These are phyloP conservation scores for Valencia hispanica DNA, from an alignment of 2,797 vertebrate genomes.

Conservation along the genomic window DNA sequence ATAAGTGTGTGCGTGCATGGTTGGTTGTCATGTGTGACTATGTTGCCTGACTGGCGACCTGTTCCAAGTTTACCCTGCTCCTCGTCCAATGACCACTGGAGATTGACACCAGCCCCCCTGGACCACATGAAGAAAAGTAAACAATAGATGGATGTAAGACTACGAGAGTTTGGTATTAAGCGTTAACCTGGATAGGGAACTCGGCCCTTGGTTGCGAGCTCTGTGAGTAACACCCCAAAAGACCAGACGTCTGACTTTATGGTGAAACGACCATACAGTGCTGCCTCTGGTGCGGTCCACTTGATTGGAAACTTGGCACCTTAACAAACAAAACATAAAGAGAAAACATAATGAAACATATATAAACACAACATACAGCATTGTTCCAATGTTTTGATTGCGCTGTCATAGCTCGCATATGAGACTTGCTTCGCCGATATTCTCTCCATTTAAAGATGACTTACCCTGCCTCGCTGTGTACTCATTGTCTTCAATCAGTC, in stretches of 20 bases:
- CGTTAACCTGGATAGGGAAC: slow-evolving; percentile 93
- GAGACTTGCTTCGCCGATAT: neutral
- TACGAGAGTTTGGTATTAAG: neutral
- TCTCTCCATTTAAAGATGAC: slow-evolving; percentile 9
- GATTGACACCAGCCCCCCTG: neutral
- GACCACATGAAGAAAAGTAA: neutral
- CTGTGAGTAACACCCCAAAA: slow-evolving; percentile 93
- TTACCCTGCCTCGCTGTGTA: slow-evolving; percentile 96
- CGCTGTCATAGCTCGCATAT: too few species aligned
- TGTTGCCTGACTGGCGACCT: neutral
- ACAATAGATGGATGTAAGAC: neutral
- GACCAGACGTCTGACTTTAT: slow-evolving; percentile 99
- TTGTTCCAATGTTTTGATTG: neutral
- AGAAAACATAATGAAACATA: neutral
- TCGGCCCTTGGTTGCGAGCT: slow-evolving; percentile 95
- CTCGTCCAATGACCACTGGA: neutral
- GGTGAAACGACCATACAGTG: slow-evolving; percentile 95
- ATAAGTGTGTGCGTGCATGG: neutral
- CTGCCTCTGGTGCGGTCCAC: slow-evolving; percentile 96
- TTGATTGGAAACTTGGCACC: slow-evolving; percentile 98
- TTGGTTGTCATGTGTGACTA: neutral
- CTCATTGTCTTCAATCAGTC: slow-evolving; percentile 97
- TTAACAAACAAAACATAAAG: too few species aligned
- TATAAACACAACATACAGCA: neutral
- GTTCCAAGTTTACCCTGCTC: neutral